Percentiles rank a stretch among this genome's conserved stretches.
phyloP scores from a whole-genome alignment of 2,797 vertebrate species.

The Enteromius trimaculatus region DNA sequence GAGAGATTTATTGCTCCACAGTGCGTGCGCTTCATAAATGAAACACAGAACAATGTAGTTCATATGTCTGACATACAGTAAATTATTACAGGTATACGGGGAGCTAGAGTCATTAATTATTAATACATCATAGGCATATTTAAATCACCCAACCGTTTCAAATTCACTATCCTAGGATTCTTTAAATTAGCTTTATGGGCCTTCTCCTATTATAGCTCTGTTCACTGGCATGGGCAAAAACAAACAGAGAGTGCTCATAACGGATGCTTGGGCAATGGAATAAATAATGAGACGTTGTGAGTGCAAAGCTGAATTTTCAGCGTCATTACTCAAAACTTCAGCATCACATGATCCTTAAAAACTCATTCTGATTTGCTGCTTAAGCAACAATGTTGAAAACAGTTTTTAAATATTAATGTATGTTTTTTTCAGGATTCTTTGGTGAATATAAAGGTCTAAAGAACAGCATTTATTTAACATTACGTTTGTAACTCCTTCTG shows the following conservation, averaged over 20 bases:
- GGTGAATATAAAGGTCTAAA: neutral
- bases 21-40: constrained; percentile 1
- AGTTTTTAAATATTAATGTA: neutral
- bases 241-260: neutral
- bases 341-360: neutral
- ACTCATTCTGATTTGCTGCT: neutral
- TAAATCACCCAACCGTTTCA: neutral
- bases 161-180: neutral
- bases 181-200: constrained; percentile 23
- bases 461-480: neutral
- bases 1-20: neutral
- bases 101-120: constrained; percentile 8
- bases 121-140: neutral
- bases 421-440: neutral
- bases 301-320: constrained; percentile 1
- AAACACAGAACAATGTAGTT: neutral
- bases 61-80: neutral
- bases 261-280: constrained; percentile 9
- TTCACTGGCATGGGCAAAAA: constrained; percentile 27
- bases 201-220: constrained; percentile 15
- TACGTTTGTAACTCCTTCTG: neutral
- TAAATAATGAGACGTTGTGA: constrained; percentile 8
- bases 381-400: neutral
- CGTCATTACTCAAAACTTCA: neutral
- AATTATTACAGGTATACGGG: neutral